Base-by-base conservation (phyloP, 1,140 invertebrate species). In the Colletes gigas region DNA sequence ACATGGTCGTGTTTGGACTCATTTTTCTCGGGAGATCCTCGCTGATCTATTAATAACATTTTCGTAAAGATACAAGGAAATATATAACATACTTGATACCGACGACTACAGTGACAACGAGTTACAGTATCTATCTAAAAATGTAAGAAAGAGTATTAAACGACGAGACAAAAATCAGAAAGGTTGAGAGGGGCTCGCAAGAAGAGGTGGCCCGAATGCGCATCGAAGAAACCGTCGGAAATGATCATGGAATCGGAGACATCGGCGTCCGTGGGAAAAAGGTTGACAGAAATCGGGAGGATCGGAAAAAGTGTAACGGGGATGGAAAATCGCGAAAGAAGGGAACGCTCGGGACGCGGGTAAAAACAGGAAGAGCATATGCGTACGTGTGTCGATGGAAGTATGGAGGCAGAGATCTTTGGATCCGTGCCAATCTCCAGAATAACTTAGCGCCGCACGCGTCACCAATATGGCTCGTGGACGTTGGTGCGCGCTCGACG, bases 351-450 rank as follows among this genome's bases (percentile, higher is more conserved):
- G 63, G 30, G 44, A 68, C 6, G 30, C 7, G 44, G 59, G 14
- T 17, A 50, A 60, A 62, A 75, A 66, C 52, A 50, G 63, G 63
- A 62, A 62, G 69, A 72, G 69, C 68, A 65, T 78, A 62, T 73
- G 68, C 50, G 1, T 41, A 19, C 69, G n/a, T 44, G 69, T 73
- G 69, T 65, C 77, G 68, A 78, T 47, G 69, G 74, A 57, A 70
- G 21, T 62, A 71, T 50, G 50, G 52, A 52, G 52, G 50, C 15
- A 44, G 19, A 76, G 78, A 78, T 81, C 60, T 65, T 74, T 84
- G 87, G 83, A 63, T 39, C 52, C 50, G 19, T 52, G 83, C 87
- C 87, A 87, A 85, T 78, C 78, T 88, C 81, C 60, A 83, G 83
- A 83, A 81, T 86, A 88, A 84, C 71, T 88, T 81, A 81, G 80